phyloP scores from a whole-genome alignment of 2,888 invertebrate species.

The Clepsis dumicolana region DNA sequence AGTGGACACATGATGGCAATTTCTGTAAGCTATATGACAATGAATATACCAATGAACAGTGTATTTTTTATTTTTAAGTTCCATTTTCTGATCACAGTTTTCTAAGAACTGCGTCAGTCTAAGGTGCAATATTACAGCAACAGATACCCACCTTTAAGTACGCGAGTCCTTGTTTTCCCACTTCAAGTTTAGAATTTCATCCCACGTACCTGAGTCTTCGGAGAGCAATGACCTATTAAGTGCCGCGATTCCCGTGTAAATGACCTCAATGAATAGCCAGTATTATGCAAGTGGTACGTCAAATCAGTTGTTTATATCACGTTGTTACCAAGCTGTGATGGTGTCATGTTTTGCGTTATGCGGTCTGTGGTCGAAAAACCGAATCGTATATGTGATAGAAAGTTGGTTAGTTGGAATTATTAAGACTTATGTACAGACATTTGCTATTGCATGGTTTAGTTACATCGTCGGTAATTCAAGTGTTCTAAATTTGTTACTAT shows the following conservation, averaged over 20 bases:
- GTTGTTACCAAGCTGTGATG: slow-evolving; percentile 11
- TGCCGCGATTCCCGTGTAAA: slow-evolving; percentile 20
- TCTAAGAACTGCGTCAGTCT: background rate
- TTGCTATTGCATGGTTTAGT: background rate
- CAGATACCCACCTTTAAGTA: background rate
- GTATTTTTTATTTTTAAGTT: background rate
- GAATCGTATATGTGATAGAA: background rate
- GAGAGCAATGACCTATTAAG: slow-evolving; percentile 32
- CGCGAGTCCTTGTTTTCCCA: slow-evolving; percentile 11
- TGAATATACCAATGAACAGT: background rate
- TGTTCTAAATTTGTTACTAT: background rate
- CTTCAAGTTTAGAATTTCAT: slow-evolving; percentile 25
- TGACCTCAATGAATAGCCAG: slow-evolving; percentile 27
- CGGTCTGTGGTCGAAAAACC: slow-evolving; percentile 15
- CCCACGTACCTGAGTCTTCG: slow-evolving; percentile 13
- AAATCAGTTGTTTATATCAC: background rate
- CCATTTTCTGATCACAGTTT: background rate
- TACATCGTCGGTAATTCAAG: background rate
- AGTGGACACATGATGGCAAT: background rate
- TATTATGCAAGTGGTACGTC: slow-evolving; percentile 27
- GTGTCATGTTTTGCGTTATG: slow-evolving; percentile 17
- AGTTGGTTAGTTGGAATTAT: background rate
- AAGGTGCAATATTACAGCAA: background rate
- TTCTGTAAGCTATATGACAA: background rate
- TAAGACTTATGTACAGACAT: background rate